These are phyloP conservation scores for Hucho hucho DNA, from an alignment of 2,113 vertebrate species.

Conservation along the genomic window DNA sequence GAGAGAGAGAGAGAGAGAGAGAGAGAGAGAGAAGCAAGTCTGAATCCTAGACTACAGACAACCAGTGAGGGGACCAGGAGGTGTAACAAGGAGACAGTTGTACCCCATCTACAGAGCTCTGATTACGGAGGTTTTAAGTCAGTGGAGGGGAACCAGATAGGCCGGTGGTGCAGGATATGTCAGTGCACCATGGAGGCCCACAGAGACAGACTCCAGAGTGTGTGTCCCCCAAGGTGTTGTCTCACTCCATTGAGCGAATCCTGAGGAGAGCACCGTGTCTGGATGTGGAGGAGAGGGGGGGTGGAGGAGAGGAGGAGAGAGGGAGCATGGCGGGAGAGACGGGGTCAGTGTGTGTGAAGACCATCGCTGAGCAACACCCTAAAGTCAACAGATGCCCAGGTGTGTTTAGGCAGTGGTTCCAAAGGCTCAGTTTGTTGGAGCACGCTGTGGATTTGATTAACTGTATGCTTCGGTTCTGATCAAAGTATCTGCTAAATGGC, in stretches of 20 bases:
- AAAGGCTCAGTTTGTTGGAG: no score
- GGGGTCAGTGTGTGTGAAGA: background rate
- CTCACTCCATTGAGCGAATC: conserved; percentile 49
- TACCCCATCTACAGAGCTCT: background rate
- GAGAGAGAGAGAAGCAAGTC: background rate
- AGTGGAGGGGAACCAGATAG: conserved; percentile 6
- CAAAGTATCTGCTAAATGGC: no score
- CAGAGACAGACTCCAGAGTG: background rate
- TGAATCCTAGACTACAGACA: background rate
- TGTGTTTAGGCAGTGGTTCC: background rate
- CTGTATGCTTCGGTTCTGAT: no score
- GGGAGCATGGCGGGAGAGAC: background rate
- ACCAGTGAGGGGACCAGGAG: background rate
- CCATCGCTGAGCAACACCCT: background rate
- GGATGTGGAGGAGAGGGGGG: background rate
- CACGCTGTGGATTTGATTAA: no score
- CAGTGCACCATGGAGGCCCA: background rate
- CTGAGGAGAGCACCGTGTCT: conserved; percentile 27
- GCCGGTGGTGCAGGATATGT: conserved; percentile 8
- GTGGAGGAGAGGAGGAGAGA: background rate
- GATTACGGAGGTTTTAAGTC: background rate
- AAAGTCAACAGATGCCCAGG: background rate
- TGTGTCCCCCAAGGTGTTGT: conserved; percentile 8
- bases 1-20: background rate
- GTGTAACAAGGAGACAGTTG: background rate